Percentiles rank a stretch among this genome's conserved stretches.
Conservation (phyloP, 2,113 vertebrate species). For the Climacteris rufus region DNA sequence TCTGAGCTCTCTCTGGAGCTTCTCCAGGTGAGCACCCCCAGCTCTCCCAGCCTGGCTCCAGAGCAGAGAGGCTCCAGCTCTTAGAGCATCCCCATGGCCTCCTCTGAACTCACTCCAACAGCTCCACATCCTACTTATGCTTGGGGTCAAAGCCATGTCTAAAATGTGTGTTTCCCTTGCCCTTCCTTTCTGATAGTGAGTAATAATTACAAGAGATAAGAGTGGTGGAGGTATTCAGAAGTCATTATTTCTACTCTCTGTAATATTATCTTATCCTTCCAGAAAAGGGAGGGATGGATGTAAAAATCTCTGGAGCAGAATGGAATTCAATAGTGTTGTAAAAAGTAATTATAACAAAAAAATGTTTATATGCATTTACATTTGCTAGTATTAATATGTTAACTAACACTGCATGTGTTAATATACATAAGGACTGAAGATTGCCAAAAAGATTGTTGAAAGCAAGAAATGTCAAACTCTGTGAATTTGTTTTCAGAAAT, state of each 20-base stretch:
- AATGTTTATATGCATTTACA: constrained; percentile 38
- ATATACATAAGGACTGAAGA: constrained; percentile 23
- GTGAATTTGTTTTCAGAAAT: constrained; percentile 9
- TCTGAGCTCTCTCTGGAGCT: background rate
- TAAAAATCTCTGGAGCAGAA: background rate
- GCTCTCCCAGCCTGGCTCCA: background rate
- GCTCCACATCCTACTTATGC: background rate
- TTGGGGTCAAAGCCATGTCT: accelerated
- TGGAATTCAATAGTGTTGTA: background rate
- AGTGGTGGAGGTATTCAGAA: background rate
- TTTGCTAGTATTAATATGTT: constrained; percentile 35
- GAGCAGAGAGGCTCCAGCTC: background rate
- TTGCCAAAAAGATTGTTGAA: constrained; percentile 33
- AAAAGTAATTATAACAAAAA: background rate
- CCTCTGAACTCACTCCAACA: background rate
- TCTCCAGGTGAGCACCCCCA: background rate
- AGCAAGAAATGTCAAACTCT: constrained; percentile 20
- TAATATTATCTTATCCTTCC: background rate
- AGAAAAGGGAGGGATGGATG: background rate
- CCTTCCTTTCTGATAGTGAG: background rate
- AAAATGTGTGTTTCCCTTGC: background rate
- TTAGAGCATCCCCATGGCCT: background rate
- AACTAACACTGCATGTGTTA: constrained; percentile 46
- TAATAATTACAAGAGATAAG: background rate
- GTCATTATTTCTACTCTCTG: background rate